Evolutionary conservation across 2,888 invertebrate genomes (phyloP).

Genomic region (Aphodius granarius): DNA sequence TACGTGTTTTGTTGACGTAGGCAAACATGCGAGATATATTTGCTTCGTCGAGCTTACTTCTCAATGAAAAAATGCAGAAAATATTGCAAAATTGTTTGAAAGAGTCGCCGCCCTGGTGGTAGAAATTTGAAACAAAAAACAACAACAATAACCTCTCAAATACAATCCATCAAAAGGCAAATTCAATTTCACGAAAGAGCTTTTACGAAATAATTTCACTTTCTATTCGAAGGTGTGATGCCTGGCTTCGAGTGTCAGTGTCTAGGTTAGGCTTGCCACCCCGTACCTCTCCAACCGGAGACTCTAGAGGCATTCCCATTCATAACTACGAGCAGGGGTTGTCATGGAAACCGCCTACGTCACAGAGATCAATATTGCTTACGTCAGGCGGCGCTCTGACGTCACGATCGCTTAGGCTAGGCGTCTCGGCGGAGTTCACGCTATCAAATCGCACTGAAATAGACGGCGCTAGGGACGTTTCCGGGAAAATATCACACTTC

Average conservation of each 20-base stretch:
- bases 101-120: too few species aligned
- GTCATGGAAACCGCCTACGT: constrained; percentile 40
- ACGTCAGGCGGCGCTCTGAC: constrained; percentile 40
- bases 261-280: constrained; percentile 31
- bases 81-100: too few species aligned
- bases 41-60: too few species aligned
- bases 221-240: constrained; percentile 30
- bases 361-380: constrained; percentile 34
- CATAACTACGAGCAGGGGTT: constrained; percentile 37
- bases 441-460: not conserved
- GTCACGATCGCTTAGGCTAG: constrained; percentile 34
- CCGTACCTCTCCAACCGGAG: not conserved
- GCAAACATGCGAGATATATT: too few species aligned
- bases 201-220: constrained; percentile 33
- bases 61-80: too few species aligned
- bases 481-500: constrained; percentile 31
- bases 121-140: not conserved
- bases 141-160: not conserved
- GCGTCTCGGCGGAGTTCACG: constrained; percentile 40
- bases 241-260: constrained; percentile 37
- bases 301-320: constrained; percentile 35
- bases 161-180: not conserved
- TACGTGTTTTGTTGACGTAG: too few species aligned
- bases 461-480: not conserved
- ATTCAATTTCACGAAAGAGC: not conserved